These are phyloP conservation scores for Mesochorus sp. DNA, from an alignment of 2,888 invertebrate genomes.

Conservation along the genomic window DNA sequence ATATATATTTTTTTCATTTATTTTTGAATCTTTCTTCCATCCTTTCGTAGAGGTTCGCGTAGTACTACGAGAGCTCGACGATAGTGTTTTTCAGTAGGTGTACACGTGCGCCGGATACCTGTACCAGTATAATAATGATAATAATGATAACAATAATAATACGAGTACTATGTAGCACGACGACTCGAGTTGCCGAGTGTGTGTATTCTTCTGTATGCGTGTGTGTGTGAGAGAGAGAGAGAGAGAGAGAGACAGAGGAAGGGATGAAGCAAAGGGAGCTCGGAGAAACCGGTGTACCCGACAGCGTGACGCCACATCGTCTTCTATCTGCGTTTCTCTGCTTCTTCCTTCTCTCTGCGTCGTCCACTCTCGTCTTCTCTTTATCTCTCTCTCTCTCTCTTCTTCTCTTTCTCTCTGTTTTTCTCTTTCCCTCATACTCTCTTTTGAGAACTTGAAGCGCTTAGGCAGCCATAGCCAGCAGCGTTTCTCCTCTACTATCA, in stretches of 20 bases:
- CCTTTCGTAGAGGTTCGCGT: constrained; percentile 21
- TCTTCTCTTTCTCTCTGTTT: constrained; percentile 18
- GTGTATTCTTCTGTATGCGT: constrained; percentile 12
- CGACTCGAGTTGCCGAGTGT: constrained; percentile 6
- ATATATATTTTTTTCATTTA: background rate
- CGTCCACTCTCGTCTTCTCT: constrained; percentile 56
- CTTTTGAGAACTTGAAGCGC: constrained; percentile 42
- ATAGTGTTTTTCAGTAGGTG: constrained; percentile 50
- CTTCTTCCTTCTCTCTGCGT: constrained; percentile 66
- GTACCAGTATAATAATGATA: constrained; percentile 28
- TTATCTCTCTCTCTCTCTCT: constrained; percentile 21
- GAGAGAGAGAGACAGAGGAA: constrained; percentile 50
- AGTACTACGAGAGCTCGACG: constrained; percentile 44
- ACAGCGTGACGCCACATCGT: constrained; percentile 80
- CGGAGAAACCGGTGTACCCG: constrained; percentile 81
- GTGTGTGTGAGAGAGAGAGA: constrained; percentile 56
- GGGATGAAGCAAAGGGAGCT: constrained; percentile 73
- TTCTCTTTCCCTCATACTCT: constrained; percentile 9
- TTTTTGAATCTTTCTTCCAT: background rate
- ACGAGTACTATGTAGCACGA: constrained; percentile 43
- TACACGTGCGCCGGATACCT: constrained; percentile 45
- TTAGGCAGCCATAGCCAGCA: constrained; percentile 50
- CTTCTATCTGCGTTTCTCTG: constrained; percentile 60
- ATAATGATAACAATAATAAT: constrained; percentile 28
- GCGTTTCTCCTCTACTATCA: constrained; percentile 69